Conservation (phyloP, 2,113 vertebrate species). For the Gobio gobio region DNA sequence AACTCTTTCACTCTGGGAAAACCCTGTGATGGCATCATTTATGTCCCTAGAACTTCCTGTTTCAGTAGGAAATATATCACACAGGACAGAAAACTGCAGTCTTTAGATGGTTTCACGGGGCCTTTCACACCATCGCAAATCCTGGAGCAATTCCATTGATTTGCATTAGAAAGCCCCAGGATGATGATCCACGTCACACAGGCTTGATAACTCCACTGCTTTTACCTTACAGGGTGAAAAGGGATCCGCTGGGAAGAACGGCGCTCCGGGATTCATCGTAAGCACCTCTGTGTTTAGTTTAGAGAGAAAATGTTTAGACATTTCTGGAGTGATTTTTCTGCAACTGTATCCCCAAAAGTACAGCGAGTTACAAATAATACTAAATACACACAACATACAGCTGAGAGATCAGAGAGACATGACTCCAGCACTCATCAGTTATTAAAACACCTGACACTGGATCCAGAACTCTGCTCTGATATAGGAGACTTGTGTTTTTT, state of each 20-base stretch:
- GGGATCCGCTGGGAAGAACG: constrained; percentile 84
- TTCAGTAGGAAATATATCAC: constrained; percentile 17
- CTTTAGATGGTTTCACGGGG: background rate
- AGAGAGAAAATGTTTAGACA: background rate
- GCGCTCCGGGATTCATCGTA: constrained; percentile 85
- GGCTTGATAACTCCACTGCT: background rate
- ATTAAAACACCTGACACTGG: too few relatives aligned
- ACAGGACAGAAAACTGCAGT: background rate
- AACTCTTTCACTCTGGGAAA: background rate
- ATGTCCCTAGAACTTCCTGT: constrained; percentile 15
- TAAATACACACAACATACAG: too few relatives aligned
- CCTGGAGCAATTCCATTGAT: background rate
- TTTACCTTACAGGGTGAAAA: constrained; percentile 85
- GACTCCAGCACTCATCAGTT: too few relatives aligned
- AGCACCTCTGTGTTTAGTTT: constrained; percentile 66
- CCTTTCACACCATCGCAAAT: background rate
- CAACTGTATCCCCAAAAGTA: too few relatives aligned
- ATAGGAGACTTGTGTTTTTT: too few relatives aligned
- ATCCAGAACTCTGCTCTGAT: too few relatives aligned
- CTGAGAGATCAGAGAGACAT: too few relatives aligned
- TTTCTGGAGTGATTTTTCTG: too few relatives aligned
- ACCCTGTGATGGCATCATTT: background rate
- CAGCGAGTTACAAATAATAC: too few relatives aligned
- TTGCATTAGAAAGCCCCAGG: background rate
- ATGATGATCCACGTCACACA: background rate